Conservation (phyloP, 2,797 vertebrate species). For the Poeciliopsis presidionis region DNA sequence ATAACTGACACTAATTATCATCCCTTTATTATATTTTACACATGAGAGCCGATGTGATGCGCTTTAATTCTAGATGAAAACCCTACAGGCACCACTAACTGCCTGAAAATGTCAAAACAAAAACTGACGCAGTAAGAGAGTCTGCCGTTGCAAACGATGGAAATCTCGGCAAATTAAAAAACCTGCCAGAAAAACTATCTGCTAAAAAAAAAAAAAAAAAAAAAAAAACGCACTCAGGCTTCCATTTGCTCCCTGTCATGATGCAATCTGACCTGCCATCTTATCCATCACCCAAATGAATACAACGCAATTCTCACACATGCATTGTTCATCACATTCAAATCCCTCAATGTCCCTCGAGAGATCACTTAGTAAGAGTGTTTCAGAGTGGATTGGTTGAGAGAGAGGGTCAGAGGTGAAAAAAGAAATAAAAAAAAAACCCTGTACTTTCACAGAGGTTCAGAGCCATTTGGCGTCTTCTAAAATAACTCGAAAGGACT, state of each 20-base stretch:
- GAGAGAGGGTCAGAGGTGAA: conserved; percentile 31
- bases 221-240: conserved; percentile 37
- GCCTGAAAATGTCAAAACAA: conserved; percentile 59
- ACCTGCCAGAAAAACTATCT: conserved; percentile 32
- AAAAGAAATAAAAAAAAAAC: conserved; percentile 23
- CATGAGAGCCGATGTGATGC: conserved; percentile 49
- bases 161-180: conserved; percentile 48
- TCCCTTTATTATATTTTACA: conserved; percentile 57
- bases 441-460: conserved; percentile 14
- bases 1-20: conserved; percentile 58
- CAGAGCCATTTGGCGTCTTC: conserved; percentile 9
- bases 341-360: conserved; percentile 25
- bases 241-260: conserved; percentile 59
- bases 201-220: conserved; percentile 32
- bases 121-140: conserved; percentile 41
- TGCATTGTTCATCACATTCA: conserved; percentile 59
- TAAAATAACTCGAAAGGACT: conserved; percentile 28
- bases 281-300: conserved; percentile 75
- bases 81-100: conserved; percentile 46
- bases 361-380: conserved; percentile 35
- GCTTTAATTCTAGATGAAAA: conserved; percentile 60
- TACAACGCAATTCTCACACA: conserved; percentile 65
- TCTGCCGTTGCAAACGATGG: conserved; percentile 48
- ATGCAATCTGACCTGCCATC: conserved; percentile 44
- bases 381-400: conserved; percentile 37